A percentile compares a stretch with the other conserved stretches of the same genome.
phyloP scores from a whole-genome alignment of 2,797 vertebrate species.

The Hylomyscus alleni region DNA sequence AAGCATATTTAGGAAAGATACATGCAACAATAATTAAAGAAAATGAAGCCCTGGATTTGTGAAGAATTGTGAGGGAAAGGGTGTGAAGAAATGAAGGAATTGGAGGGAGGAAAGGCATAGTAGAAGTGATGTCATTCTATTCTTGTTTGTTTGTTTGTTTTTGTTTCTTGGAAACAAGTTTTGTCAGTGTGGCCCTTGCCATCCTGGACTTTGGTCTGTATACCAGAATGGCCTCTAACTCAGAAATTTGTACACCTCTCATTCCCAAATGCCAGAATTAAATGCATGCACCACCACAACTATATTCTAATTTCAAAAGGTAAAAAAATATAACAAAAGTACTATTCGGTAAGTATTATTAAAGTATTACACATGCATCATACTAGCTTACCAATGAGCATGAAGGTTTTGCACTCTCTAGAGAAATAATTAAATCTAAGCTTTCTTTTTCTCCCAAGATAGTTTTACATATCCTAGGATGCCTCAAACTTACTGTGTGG shows the following conservation, averaged over 20 bases:
- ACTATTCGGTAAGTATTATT: not conserved
- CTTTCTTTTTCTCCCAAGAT: rapidly evolving
- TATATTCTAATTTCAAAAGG: not conserved
- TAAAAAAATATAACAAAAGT: not conserved
- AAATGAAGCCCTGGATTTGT: not conserved
- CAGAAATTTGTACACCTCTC: not conserved
- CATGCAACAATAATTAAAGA: not conserved
- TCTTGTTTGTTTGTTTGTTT: not conserved
- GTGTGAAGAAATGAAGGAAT: too few species aligned
- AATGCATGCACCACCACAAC: not conserved
- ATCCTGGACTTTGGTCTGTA: not conserved
- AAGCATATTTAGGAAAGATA: not conserved
- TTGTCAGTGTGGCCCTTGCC: not conserved
- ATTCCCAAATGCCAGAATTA: not conserved
- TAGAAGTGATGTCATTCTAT: not conserved
- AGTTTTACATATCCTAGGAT: not conserved
- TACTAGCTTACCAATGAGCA: not conserved
- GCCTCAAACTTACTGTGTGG: not conserved
- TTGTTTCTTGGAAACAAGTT: not conserved
- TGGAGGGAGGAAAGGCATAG: not conserved
- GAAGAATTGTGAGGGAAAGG: not conserved
- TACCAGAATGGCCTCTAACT: not conserved
- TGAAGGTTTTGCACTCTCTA: not conserved
- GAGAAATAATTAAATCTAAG: not conserved
- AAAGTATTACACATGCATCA: not conserved